phyloP scores from a whole-genome alignment of 2,797 vertebrate species.

The Borostomias antarcticus region DNA sequence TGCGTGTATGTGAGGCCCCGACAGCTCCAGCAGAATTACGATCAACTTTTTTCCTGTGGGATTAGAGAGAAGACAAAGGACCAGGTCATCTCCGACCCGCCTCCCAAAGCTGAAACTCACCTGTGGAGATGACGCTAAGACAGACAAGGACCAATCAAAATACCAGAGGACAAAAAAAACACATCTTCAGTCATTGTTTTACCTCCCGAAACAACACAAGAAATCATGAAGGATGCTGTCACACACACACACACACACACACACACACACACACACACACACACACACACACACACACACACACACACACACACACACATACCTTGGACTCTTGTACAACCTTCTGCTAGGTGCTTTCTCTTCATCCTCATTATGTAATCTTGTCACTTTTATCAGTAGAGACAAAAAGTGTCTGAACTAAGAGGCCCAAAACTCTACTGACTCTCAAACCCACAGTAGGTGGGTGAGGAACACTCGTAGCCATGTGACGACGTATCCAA shows the following conservation, averaged over 20 bases:
- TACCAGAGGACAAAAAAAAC: no score
- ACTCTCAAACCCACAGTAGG: conserved; percentile 11
- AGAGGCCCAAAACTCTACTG: not conserved
- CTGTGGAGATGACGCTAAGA: conserved; percentile 22
- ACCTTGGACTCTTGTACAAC: no score
- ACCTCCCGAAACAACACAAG: conserved; percentile 4
- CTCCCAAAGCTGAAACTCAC: conserved; percentile 22
- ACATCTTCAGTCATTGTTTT: conserved; percentile 22
- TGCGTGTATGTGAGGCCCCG: no score
- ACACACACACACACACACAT: not conserved
- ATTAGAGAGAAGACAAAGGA: conserved; percentile 33
- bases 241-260: not conserved
- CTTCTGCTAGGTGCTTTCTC: not conserved
- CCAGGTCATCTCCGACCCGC: not conserved
- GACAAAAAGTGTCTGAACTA: not conserved
- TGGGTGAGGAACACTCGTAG: conserved; percentile 54
- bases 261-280: not conserved
- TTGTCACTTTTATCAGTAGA: not conserved
- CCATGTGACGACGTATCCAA: conserved; percentile 65
- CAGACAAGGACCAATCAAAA: conserved; percentile 24
- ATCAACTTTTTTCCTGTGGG: conserved; percentile 39
- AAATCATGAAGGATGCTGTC: conserved; percentile 12
- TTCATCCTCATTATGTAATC: not conserved
- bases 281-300: not conserved
- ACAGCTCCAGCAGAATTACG: conserved; percentile 10